These are phyloP conservation scores for Sialis fuliginosa DNA, from an alignment of 2,888 invertebrate species.

Conservation along the genomic window DNA sequence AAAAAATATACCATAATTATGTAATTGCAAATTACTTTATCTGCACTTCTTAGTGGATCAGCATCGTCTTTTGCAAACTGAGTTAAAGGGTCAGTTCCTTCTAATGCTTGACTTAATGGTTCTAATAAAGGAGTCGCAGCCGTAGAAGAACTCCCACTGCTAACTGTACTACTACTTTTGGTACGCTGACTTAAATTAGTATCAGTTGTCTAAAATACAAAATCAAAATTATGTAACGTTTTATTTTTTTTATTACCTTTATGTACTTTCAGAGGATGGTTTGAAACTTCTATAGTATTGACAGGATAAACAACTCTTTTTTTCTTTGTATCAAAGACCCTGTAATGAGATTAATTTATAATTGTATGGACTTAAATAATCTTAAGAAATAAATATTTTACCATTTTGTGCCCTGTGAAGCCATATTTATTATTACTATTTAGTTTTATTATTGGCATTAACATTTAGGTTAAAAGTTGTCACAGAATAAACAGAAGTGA, in stretches of 20 bases:
- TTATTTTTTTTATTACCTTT: no score
- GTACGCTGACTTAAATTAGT: conserved; percentile 30
- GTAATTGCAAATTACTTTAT: conserved; percentile 21
- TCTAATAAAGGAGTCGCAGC: conserved; percentile 28
- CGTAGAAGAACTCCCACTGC: conserved; percentile 34
- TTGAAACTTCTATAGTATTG: no score
- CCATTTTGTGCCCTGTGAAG: no score
- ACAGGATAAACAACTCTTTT: no score
- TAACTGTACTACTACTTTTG: conserved; percentile 26
- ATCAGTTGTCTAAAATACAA: conserved; percentile 29
- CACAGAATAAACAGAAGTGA: no score
- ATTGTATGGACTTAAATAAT: no score
- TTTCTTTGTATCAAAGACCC: no score
- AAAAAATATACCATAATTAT: conserved; percentile 1
- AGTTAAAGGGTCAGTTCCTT: conserved; percentile 57
- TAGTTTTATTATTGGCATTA: no score
- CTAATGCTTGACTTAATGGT: conserved; percentile 37
- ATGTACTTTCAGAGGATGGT: not conserved
- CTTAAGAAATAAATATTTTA: no score
- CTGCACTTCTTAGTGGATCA: conserved; percentile 47
- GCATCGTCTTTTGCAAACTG: conserved; percentile 45
- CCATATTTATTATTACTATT: no score
- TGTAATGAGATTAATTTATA: no score
- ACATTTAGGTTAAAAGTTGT: no score
- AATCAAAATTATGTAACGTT: not conserved